phyloP scores from a whole-genome alignment of 23 tunicate genomes.

The Halocynthia roretzi region DNA sequence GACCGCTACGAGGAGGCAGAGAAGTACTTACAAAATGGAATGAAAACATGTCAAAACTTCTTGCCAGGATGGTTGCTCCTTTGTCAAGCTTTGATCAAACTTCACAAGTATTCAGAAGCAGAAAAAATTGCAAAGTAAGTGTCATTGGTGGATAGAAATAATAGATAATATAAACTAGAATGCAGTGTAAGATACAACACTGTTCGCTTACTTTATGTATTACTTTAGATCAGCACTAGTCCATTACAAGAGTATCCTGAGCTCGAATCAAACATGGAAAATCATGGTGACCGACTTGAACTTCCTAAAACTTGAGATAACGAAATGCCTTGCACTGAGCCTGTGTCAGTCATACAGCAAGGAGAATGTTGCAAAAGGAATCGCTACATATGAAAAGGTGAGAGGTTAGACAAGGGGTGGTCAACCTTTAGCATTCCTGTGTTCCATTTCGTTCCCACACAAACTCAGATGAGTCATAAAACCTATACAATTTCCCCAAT shows the following conservation, averaged over 20 bases:
- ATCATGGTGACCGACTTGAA: neutral
- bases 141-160: neutral
- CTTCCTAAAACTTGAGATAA: neutral
- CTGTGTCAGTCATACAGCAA: constrained; percentile 23
- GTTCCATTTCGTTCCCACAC: no score
- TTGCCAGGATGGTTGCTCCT: constrained; percentile 27
- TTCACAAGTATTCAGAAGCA: constrained; percentile 14
- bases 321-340: constrained; percentile 36
- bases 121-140: constrained; percentile 28
- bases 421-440: neutral
- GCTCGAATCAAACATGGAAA: neutral
- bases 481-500: no score
- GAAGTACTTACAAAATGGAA: neutral
- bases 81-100: constrained; percentile 5
- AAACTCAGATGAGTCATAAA: no score
- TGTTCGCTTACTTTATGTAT: no score
- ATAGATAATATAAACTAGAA: no score
- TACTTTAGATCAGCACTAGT: no score
- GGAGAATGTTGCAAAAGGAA: constrained; percentile 17
- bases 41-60: constrained; percentile 3
- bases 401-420: neutral
- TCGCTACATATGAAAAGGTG: constrained; percentile 64
- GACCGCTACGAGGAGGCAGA: constrained; percentile 2
- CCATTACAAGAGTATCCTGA: no score
- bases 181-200: no score